phyloP scores from a whole-genome alignment of 2,113 vertebrate genomes.

The Petroica traversi region DNA sequence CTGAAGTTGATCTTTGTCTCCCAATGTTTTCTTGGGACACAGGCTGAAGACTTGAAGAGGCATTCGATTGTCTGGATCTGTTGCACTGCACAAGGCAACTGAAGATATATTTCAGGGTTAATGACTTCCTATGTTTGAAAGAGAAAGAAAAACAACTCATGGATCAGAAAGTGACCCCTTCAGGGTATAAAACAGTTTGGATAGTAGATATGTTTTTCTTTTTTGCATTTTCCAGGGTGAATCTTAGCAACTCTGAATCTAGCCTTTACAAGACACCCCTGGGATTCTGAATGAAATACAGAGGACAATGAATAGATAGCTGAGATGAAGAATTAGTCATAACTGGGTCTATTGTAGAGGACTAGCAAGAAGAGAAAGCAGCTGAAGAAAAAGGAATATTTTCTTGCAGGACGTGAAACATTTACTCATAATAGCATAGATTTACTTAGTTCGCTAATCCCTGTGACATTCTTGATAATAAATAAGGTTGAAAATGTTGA shows the following conservation, averaged over 20 bases:
- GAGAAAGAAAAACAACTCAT: not conserved
- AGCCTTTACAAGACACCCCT: not conserved
- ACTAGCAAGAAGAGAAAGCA: not conserved
- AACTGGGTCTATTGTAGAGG: not conserved
- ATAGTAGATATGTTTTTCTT: not conserved
- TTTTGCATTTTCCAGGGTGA: not conserved
- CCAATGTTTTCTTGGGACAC: not conserved
- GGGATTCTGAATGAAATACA: not conserved
- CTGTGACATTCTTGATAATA: not conserved
- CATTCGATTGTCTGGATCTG: not conserved
- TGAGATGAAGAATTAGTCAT: not conserved
- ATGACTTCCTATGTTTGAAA: not conserved
- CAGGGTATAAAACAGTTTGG: not conserved
- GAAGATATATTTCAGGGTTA: not conserved
- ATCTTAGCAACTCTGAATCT: not conserved
- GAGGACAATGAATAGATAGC: not conserved
- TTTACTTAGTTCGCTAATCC: not conserved
- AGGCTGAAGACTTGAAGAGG: not conserved
- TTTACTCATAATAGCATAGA: not conserved
- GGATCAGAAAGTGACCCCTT: not conserved
- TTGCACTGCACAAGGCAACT: not conserved
- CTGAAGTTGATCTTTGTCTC: not conserved
- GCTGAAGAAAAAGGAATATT: not conserved
- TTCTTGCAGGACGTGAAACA: not conserved
- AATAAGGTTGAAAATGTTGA: not conserved